Evolutionary conservation across 2,113 vertebrate species (phyloP).

Genomic region (Hassar affinis): DNA sequence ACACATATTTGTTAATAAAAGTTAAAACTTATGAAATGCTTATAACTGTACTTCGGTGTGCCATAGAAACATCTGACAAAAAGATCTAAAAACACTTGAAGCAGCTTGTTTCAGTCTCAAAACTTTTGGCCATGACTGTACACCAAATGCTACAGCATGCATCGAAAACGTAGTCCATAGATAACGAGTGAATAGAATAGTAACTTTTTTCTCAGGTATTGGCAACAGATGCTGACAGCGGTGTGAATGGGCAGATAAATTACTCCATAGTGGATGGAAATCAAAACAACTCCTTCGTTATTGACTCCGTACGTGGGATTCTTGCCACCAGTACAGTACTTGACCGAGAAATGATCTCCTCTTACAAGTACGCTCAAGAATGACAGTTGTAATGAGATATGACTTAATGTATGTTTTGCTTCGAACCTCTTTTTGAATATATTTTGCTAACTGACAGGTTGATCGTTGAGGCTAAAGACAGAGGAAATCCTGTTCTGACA

Average conservation of each 20-base stretch:
- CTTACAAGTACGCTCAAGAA: slow-evolving; percentile 79
- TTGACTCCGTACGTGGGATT: slow-evolving; percentile 80
- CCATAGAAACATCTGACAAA: too few species aligned
- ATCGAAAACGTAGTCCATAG: neutral
- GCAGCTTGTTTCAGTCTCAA: too few species aligned
- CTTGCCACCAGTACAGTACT: slow-evolving; percentile 75
- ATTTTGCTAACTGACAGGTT: slow-evolving; percentile 68
- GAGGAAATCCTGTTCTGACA: slow-evolving; percentile 80
- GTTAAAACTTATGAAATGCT: too few species aligned
- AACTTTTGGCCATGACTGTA: too few species aligned
- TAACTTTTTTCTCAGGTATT: slow-evolving; percentile 72
- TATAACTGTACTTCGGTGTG: too few species aligned
- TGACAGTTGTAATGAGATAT: neutral
- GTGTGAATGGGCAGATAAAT: slow-evolving; percentile 78
- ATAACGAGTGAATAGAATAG: neutral
- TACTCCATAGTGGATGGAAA: slow-evolving; percentile 87
- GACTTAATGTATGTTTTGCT: neutral
- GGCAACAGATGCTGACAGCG: slow-evolving; percentile 83
- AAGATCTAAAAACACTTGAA: too few species aligned
- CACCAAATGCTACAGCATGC: neutral
- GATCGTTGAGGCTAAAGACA: slow-evolving; percentile 82
- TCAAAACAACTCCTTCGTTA: slow-evolving; percentile 75
- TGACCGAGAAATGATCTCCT: slow-evolving; percentile 77
- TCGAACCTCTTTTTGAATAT: neutral
- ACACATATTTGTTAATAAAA: too few species aligned